phyloP scores from a whole-genome alignment of 2,888 invertebrate genomes.

The Ormyrus pomaceus region DNA sequence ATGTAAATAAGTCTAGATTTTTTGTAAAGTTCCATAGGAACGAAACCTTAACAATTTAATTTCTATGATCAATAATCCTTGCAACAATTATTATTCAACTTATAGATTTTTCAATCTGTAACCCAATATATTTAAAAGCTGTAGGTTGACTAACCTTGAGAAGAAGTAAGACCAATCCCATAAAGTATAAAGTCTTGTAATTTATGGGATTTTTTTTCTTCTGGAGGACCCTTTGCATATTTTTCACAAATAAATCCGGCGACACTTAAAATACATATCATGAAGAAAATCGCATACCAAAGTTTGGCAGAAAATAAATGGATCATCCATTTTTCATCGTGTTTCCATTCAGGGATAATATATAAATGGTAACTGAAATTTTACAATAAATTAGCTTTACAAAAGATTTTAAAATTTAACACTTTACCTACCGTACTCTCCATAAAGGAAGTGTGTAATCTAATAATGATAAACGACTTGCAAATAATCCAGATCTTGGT shows the following conservation, averaged over 20 bases:
- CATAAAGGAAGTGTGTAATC: conserved; percentile 60
- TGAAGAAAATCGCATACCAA: conserved; percentile 39
- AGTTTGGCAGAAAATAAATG: conserved; percentile 39
- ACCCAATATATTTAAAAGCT: too few species aligned
- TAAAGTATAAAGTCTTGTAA: conserved; percentile 55
- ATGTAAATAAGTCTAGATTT: conserved; percentile 52
- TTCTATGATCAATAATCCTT: too few species aligned
- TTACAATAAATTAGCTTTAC: too few species aligned
- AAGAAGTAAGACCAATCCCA: conserved; percentile 47
- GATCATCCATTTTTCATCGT: conserved; percentile 54
- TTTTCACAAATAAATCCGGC: conserved; percentile 49
- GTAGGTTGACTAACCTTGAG: conserved; percentile 47
- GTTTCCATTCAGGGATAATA: conserved; percentile 54
- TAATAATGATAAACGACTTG: conserved; percentile 41
- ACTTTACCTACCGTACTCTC: conserved; percentile 53
- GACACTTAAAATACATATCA: conserved; percentile 36
- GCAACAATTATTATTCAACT: too few species aligned
- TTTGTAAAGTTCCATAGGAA: conserved; percentile 35
- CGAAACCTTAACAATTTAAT: conserved; percentile 32
- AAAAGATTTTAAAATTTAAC: too few species aligned
- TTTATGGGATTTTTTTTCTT: conserved; percentile 1
- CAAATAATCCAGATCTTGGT: conserved; percentile 52
- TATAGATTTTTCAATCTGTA: too few species aligned
- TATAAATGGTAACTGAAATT: conserved; percentile 57
- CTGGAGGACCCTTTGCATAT: not conserved